Percentiles rank a stretch among this genome's conserved stretches.
phyloP scores from a whole-genome alignment of 2,888 invertebrate species.

The Nesidiocoris tenuis region DNA sequence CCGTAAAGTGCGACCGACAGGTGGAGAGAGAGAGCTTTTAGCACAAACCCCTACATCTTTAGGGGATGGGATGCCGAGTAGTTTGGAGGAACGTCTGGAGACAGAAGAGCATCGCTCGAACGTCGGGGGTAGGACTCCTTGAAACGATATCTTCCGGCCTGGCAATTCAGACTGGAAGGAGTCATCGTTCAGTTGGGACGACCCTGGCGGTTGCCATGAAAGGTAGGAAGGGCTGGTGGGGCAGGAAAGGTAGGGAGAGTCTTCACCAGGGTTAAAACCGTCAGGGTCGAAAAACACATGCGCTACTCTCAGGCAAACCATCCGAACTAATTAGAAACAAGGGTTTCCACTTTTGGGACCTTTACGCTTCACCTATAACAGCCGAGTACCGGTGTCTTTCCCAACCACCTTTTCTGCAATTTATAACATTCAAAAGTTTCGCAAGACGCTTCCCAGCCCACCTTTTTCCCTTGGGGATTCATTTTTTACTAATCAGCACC shows the following conservation, averaged over 20 bases:
- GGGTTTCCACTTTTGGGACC: constrained; percentile 23
- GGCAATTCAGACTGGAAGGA: not conserved
- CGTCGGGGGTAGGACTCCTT: not conserved
- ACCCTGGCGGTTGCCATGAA: no score
- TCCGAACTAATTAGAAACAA: constrained; percentile 31
- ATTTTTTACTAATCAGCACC: constrained; percentile 18
- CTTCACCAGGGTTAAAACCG: not conserved
- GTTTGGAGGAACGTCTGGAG: not conserved
- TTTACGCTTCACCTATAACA: not conserved
- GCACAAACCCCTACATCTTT: constrained; percentile 19
- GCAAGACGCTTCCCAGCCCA: not conserved
- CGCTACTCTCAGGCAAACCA: constrained; percentile 29
- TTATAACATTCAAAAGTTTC: not conserved
- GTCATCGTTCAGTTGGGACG: no score
- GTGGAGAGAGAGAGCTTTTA: constrained; percentile 30
- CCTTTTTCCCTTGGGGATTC: constrained; percentile 1
- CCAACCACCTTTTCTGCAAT: not conserved
- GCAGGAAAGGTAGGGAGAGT: not conserved
- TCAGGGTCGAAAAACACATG: constrained; percentile 12
- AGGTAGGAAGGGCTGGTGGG: no score
- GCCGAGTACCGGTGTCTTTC: not conserved
- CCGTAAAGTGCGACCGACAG: constrained; percentile 33
- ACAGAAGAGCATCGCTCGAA: not conserved
- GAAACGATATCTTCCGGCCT: not conserved
- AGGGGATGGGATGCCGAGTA: not conserved